phyloP scores from a whole-genome alignment of 2,113 vertebrate genomes.

The Erinaceus europaeus region DNA sequence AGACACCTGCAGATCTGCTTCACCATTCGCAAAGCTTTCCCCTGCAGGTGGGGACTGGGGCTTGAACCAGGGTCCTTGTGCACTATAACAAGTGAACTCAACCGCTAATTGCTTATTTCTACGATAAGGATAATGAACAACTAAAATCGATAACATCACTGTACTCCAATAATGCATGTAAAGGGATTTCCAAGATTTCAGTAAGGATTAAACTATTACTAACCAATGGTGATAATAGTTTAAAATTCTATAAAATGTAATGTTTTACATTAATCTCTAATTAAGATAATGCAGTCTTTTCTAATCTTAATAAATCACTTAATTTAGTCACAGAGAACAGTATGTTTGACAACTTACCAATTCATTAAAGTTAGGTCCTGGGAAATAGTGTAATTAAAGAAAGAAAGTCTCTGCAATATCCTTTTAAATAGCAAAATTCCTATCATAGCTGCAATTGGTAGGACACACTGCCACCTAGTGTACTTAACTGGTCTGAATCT shows the following conservation, averaged over 20 bases:
- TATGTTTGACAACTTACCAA: constrained; percentile 12
- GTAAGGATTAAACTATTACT: constrained; percentile 1
- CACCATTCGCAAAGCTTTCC: too few relatives aligned
- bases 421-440: constrained; percentile 25
- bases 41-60: too few relatives aligned
- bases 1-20: too few relatives aligned
- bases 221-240: not conserved
- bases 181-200: not conserved
- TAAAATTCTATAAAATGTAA: not conserved
- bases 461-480: constrained; percentile 78
- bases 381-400: constrained; percentile 52
- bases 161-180: not conserved
- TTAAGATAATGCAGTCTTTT: not conserved
- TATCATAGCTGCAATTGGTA: constrained; percentile 1
- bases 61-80: too few relatives aligned
- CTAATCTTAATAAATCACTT: not conserved
- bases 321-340: not conserved
- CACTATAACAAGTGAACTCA: too few relatives aligned
- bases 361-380: constrained; percentile 29
- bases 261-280: constrained; percentile 7
- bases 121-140: not conserved
- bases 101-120: not conserved
- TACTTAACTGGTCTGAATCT: not conserved
- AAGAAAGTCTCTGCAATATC: not conserved
- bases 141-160: not conserved